Conservation (phyloP, 2,113 vertebrate genomes). For the Neodon shergylaensis region DNA sequence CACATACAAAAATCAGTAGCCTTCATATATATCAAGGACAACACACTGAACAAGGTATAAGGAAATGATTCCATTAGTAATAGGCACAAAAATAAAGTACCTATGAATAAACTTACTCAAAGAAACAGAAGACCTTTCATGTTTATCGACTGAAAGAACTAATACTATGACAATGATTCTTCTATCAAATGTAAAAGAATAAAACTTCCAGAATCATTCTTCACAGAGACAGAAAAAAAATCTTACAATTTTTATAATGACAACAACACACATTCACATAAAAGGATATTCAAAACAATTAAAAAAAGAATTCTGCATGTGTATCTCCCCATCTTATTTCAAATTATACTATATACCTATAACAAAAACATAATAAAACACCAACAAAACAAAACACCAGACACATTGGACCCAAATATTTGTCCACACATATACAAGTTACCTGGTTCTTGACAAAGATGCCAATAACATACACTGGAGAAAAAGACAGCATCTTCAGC, state of each 20-base stretch:
- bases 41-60: background rate
- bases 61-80: background rate
- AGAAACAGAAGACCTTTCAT: background rate
- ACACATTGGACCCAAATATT: no score
- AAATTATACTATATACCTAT: background rate
- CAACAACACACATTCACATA: background rate
- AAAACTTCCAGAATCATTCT: background rate
- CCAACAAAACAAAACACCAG: no score
- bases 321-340: background rate
- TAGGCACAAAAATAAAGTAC: background rate
- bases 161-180: background rate
- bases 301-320: background rate
- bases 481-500: no score
- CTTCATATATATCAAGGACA: background rate
- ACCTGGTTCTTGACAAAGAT: no score
- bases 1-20: background rate
- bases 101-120: background rate
- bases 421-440: no score
- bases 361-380: background rate
- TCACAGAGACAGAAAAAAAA: background rate
- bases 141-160: background rate
- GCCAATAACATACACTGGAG: no score
- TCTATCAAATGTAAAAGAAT: background rate
- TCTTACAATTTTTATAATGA: background rate
- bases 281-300: background rate